Conservation (phyloP, 1,140 invertebrate species). For the Ptiloglossa arizonensis region DNA sequence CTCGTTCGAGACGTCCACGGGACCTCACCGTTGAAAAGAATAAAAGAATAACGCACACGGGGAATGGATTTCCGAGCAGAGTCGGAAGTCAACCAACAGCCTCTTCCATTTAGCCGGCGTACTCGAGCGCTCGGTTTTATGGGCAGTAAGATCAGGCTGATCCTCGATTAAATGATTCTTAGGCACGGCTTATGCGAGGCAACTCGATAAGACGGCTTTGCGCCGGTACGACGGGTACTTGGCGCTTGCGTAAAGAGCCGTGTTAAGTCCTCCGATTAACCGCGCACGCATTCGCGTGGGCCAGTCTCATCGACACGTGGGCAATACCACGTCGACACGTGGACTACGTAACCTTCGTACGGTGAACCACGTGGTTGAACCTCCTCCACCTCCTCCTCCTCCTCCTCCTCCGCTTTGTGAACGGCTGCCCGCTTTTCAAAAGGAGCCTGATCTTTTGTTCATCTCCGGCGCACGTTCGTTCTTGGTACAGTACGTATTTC, state of each 20-base stretch:
- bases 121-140: constrained; percentile 42
- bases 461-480: constrained; percentile 34
- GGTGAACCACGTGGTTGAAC: constrained; percentile 30
- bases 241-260: constrained; percentile 58
- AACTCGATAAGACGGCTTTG: constrained; percentile 55
- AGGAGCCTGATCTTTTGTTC: background rate
- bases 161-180: constrained; percentile 61
- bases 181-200: constrained; percentile 35
- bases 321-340: constrained; percentile 45
- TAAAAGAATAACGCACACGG: background rate
- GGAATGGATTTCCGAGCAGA: background rate
- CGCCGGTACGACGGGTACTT: constrained; percentile 25
- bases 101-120: constrained; percentile 4
- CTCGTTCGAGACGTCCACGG: no score
- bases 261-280: constrained; percentile 44
- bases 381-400: background rate
- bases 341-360: constrained; percentile 51
- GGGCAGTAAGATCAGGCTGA: constrained; percentile 34
- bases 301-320: constrained; percentile 51
- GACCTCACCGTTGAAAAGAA: no score
- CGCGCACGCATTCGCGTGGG: constrained; percentile 28
- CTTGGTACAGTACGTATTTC: constrained; percentile 17
- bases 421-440: background rate
- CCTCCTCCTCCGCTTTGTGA: background rate
- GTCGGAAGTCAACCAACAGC: constrained; percentile 20